A percentile compares a stretch with the other conserved stretches of the same genome.
Evolutionary conservation across 2,113 vertebrate species (phyloP).

Genomic region (Varanus salvator): DNA sequence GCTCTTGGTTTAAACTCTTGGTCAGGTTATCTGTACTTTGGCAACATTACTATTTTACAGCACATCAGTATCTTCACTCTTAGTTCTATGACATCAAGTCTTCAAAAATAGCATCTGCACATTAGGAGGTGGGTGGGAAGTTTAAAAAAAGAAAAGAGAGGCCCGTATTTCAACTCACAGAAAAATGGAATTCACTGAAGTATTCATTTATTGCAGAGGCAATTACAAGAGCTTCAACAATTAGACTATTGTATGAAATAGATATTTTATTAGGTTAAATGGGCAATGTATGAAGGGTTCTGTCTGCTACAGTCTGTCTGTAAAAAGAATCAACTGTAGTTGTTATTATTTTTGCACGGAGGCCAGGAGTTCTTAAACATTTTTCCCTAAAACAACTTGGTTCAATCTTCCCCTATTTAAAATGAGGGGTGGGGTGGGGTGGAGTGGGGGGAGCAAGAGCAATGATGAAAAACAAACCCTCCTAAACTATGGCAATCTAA

Average conservation of each 20-base stretch:
- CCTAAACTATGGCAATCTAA: slow-evolving; percentile 9
- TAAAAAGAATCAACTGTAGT: slow-evolving; percentile 26
- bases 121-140: not conserved
- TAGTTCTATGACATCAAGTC: not conserved
- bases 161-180: not conserved
- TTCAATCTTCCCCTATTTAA: slow-evolving; percentile 15
- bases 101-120: not conserved
- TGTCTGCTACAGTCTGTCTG: slow-evolving; percentile 24
- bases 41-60: not conserved
- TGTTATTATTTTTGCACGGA: slow-evolving; percentile 33
- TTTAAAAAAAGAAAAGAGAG: not conserved
- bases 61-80: not conserved
- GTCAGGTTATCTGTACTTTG: not conserved
- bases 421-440: not conserved
- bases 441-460: not conserved
- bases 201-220: too few species aligned
- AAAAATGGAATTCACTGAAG: not conserved
- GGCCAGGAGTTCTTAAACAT: not conserved
- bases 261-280: slow-evolving; percentile 57
- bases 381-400: slow-evolving; percentile 7
- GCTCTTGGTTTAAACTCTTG: not conserved
- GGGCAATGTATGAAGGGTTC: slow-evolving; percentile 38
- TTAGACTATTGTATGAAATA: slow-evolving; percentile 49
- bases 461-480: not conserved
- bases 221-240: slow-evolving; percentile 31